These are phyloP conservation scores for Apodemia duryi DNA, from an alignment of 2,888 invertebrate genomes.

Conservation along the genomic window DNA sequence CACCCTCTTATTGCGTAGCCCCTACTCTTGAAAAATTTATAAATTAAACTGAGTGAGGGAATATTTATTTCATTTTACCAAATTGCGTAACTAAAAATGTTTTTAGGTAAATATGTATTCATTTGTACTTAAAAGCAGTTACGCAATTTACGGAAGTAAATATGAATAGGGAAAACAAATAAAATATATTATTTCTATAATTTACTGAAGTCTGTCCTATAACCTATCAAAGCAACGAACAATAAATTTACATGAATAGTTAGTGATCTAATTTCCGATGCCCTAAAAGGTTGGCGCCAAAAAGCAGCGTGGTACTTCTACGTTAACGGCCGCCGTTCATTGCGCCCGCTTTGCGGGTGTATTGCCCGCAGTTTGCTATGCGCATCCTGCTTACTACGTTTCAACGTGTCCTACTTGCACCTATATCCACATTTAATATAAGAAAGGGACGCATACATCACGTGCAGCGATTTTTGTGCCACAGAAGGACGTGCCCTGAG, in stretches of 20 bases:
- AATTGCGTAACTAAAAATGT: not conserved
- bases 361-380: constrained; percentile 72
- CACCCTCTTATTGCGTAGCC: constrained; percentile 9
- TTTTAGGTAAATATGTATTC: too few relatives aligned
- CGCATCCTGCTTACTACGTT: constrained; percentile 74
- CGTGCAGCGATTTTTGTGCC: constrained; percentile 74
- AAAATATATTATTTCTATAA: not conserved
- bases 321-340: constrained; percentile 71
- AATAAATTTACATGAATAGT: constrained; percentile 2
- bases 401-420: constrained; percentile 60
- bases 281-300: constrained; percentile 63
- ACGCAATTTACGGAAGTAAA: not conserved
- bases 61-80: not conserved
- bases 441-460: constrained; percentile 64
- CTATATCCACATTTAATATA: constrained; percentile 39
- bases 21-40: constrained; percentile 5
- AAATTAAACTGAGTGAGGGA: not conserved
- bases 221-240: constrained; percentile 3
- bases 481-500: constrained; percentile 72
- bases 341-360: constrained; percentile 71
- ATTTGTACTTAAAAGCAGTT: too few relatives aligned
- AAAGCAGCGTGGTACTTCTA: constrained; percentile 63
- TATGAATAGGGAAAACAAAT: not conserved
- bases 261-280: constrained; percentile 29
- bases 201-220: not conserved